phyloP scores from a whole-genome alignment of 30 jellyfish, hydroid and myxozoan species.

The Pseudorhiza aurosa region DNA sequence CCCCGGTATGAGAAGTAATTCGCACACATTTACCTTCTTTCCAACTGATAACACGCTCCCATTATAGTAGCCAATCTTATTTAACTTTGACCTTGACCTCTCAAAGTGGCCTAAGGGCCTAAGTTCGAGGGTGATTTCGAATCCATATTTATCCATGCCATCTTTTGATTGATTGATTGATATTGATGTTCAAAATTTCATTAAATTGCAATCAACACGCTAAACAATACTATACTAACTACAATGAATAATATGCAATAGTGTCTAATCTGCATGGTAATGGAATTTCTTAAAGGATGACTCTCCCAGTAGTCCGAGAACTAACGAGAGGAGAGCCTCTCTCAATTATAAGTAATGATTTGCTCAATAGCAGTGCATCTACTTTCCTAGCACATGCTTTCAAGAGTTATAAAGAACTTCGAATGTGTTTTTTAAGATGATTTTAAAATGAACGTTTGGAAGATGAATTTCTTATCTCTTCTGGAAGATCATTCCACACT shows the following conservation, averaged over 20 bases:
- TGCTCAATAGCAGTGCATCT: neutral
- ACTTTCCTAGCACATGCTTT: neutral
- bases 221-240: too few relatives aligned
- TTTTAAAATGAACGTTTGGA: neutral
- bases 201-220: too few relatives aligned
- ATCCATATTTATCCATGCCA: constrained; percentile 19
- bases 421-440: constrained; percentile 1
- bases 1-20: constrained; percentile 15
- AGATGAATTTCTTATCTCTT: constrained; percentile 11
- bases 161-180: too few relatives aligned
- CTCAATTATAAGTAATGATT: too few relatives aligned
- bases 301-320: constrained; percentile 5
- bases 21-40: constrained; percentile 4
- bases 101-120: constrained; percentile 36
- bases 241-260: neutral
- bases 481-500: too few relatives aligned
- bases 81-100: constrained; percentile 12
- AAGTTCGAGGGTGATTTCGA: constrained; percentile 30
- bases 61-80: constrained; percentile 1
- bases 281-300: neutral
- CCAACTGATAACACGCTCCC: neutral
- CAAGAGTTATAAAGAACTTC: neutral
- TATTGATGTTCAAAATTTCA: too few relatives aligned
- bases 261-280: neutral
- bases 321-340: neutral